A percentile compares a stretch with the other conserved stretches of the same genome.
Evolutionary conservation across 1,140 invertebrate species (phyloP).

Genomic region (Bombus haemorrhoidalis): DNA sequence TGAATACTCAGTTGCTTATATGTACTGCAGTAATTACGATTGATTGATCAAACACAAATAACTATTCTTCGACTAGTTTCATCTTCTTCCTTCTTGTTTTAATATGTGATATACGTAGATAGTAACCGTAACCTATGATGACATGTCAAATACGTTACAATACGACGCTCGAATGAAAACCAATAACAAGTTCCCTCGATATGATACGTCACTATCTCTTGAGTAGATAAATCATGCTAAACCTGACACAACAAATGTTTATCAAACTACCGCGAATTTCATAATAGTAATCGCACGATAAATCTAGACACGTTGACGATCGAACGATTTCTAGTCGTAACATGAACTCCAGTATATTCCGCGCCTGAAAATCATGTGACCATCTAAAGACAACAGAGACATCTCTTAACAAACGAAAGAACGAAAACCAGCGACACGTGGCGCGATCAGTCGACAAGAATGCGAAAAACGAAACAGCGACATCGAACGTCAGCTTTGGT

Average conservation of each 20-base stretch:
- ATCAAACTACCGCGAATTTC: not conserved
- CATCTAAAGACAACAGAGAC: not conserved
- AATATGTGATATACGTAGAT: not conserved
- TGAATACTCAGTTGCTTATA: not conserved
- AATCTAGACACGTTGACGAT: not conserved
- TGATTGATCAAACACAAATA: not conserved
- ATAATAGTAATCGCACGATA: not conserved
- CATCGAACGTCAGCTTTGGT: conserved; percentile 70
- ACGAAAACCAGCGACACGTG: not conserved
- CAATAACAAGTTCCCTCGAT: not conserved
- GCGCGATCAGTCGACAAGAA: conserved; percentile 55
- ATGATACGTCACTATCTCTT: too few relatives aligned
- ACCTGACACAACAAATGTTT: not conserved
- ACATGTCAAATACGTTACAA: not conserved
- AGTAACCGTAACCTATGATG: not conserved
- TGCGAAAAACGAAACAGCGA: conserved; percentile 51
- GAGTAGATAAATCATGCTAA: not conserved
- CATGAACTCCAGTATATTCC: conserved; percentile 20
- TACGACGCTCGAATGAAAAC: not conserved
- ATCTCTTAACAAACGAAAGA: not conserved
- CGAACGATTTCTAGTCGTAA: not conserved
- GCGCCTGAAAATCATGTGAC: conserved; percentile 34
- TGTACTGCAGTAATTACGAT: not conserved
- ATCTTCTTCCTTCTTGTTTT: not conserved
- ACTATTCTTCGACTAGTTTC: not conserved